Percentiles rank a stretch among this genome's conserved stretches.
phyloP scores from a whole-genome alignment of 2,888 invertebrate species.

The Pyrgus malvae region DNA sequence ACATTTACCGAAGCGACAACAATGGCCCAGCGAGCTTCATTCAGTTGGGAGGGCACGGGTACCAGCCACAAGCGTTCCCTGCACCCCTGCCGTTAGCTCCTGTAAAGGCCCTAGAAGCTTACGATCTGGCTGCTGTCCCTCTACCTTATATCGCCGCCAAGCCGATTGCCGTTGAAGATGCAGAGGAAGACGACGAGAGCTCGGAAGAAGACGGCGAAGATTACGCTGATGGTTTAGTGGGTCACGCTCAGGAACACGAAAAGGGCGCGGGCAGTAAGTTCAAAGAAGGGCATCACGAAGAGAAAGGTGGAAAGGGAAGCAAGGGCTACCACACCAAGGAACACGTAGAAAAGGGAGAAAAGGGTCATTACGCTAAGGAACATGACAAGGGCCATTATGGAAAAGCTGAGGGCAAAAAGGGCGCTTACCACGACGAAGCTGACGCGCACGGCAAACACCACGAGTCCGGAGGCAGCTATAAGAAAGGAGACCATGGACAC shows the following conservation, averaged over 20 bases:
- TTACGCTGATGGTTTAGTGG: slow-evolving; percentile 38
- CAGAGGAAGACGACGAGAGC: slow-evolving; percentile 56
- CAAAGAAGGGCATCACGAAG: slow-evolving; percentile 69
- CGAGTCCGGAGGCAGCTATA: slow-evolving; percentile 72
- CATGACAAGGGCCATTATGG: slow-evolving; percentile 77
- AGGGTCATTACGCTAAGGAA: slow-evolving; percentile 79
- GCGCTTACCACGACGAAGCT: slow-evolving; percentile 77
- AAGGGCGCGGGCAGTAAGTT: slow-evolving; percentile 75
- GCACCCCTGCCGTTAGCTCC: slow-evolving; percentile 54
- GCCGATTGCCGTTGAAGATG: slow-evolving; percentile 56
- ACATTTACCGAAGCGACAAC: slow-evolving; percentile 76
- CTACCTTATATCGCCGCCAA: slow-evolving; percentile 64
- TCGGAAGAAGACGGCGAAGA: slow-evolving; percentile 49
- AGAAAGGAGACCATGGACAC: slow-evolving; percentile 82
- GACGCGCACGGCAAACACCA: slow-evolving; percentile 80
- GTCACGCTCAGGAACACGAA: slow-evolving; percentile 48
- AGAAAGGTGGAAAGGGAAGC: slow-evolving; percentile 79
- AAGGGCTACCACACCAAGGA: slow-evolving; percentile 79
- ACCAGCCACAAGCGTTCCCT: slow-evolving; percentile 55
- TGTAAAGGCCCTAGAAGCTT: slow-evolving; percentile 52
- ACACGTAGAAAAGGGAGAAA: slow-evolving; percentile 79
- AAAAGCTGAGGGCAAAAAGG: slow-evolving; percentile 78
- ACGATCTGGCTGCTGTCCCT: slow-evolving; percentile 57
- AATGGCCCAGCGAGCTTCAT: slow-evolving; percentile 72
- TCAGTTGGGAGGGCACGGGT: slow-evolving; percentile 61